A percentile compares a stretch with the other conserved stretches of the same genome.
phyloP scores from a whole-genome alignment of 1,140 invertebrate species.

The Arion vulgaris region DNA sequence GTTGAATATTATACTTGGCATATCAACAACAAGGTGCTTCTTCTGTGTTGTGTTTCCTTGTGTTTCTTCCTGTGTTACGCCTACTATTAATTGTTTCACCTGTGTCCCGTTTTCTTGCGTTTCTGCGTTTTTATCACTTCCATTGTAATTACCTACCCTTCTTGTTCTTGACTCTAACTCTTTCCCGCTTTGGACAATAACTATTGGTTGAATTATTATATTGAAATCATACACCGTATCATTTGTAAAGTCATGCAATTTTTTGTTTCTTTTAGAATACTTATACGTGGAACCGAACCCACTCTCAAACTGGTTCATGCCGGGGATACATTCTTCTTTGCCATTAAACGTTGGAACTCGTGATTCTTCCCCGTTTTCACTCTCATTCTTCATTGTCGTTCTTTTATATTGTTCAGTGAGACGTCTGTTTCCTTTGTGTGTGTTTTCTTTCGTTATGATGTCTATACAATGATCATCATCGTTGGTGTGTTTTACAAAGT shows the following conservation, averaged over 20 bases:
- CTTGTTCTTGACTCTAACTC: too few species aligned
- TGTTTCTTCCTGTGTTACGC: too few species aligned
- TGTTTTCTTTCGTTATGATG: not conserved
- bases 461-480: not conserved
- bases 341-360: not conserved
- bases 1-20: slow-evolving; percentile 63
- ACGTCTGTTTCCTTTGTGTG: not conserved
- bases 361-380: not conserved
- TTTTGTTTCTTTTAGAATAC: not conserved
- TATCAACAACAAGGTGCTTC: slow-evolving; percentile 59
- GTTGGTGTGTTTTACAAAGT: not conserved
- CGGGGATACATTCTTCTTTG: not conserved
- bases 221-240: not conserved
- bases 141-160: not conserved
- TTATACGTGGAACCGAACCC: not conserved
- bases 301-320: not conserved
- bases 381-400: not conserved
- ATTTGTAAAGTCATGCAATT: not conserved
- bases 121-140: not conserved
- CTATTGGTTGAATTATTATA: not conserved
- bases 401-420: not conserved
- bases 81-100: too few species aligned
- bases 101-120: not conserved
- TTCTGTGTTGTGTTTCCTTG: slow-evolving; percentile 11
- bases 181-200: not conserved